Evolutionary conservation across 2,888 invertebrate species (phyloP), one percentile per base, ranked within the genome.

Genomic region (Amblyteles armatorius): DNA sequence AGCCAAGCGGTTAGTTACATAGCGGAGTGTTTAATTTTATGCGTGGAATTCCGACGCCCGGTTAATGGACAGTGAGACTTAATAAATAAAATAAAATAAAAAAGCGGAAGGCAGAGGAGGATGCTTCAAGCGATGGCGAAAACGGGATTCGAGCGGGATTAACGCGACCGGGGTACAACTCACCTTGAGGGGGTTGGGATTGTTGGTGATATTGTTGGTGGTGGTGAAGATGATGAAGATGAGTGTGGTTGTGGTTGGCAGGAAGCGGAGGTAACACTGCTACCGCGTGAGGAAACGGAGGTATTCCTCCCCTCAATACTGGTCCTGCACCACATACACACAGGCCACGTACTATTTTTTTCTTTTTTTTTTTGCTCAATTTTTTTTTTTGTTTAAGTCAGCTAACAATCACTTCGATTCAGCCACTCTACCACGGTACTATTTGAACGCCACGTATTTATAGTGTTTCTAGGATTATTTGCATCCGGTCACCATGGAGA

Each of bases 221-320:
- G 85, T 82, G 90, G 86, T 82, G 90, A 88, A 84, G 90, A 88
- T 90, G 92, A 89, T 88, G 91, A 88, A 88, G 91, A 88, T 91
- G 92, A 87, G 90, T 92, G 90, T 92, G 90, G 89, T 92, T 92
- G 91, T 92, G 92, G 91, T 91, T 92, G 89, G 90, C 92, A 90
- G 93, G 93, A 90, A 94, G 92, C 90, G 95, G 95, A 93, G 95
- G 95, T 94, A 95, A 94, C 91, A 96, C 95, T 94, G 95, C 95
- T 94, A 96, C 95, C 94, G 95, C 95, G 92, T 94, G 95, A 90
- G 95, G 94, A 91, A 94, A 95, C 88, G 94, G 94, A 91, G 94
- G 91, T 85, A 89, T 91, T 87, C 93, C 93, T 89, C 92, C 92
- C 89, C 93, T 90, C 90, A 92, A 88, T 90, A 92, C 90, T 88